Base-by-base conservation (phyloP, 2,113 vertebrate genomes). In the Leptobrachium ailaonicum region DNA sequence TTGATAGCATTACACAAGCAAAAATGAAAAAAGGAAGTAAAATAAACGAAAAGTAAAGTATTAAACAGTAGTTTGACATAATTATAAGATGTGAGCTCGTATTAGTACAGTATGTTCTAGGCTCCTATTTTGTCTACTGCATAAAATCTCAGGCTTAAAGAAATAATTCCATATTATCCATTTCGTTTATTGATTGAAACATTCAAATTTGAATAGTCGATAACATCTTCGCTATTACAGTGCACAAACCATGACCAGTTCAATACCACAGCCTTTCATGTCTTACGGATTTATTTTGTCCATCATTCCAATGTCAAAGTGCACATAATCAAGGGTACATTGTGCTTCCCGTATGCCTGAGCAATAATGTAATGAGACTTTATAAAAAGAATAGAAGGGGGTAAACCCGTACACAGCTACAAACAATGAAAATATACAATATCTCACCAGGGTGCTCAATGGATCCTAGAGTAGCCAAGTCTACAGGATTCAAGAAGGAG, bases 171-270 rank as follows among this genome's bases (percentile, higher is more conserved):
- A 14, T 14, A 71, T 71, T 9, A 71, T 71, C 43, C 12, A 50
- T 71, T 47, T 50, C 43, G 20, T 71, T 2, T 71, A n/a, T n/a
- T 47, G 44, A 71, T 20, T 20, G 9, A 43, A 13, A 50, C 68
- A 13, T 40, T 71, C 13, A 32, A 32, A n/a, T 6, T 42, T 71
- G 47, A 71, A 71, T 71, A 12, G 53, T 64, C 79, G 81, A 87
- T 72, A 86, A 75, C 82, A 86, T 58, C 72, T 82, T 6, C 79
- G 44, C 50, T 87, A 87, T 84, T 79, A 86, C 83, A 86, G 47
- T 75, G 8, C 2, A 2, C 69, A 81, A 83, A 13, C 74, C 1
- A 12, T 83, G 84, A 76, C 63, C 82, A 86, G 66, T 84, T 41
- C 83, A 88, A 85, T n/a, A 85, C 78, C 64, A 71, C n/a, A 83